Percentiles rank a stretch among this genome's conserved stretches.
Conservation (phyloP, 2,888 invertebrate species). For the Eristalinus aeneus region DNA sequence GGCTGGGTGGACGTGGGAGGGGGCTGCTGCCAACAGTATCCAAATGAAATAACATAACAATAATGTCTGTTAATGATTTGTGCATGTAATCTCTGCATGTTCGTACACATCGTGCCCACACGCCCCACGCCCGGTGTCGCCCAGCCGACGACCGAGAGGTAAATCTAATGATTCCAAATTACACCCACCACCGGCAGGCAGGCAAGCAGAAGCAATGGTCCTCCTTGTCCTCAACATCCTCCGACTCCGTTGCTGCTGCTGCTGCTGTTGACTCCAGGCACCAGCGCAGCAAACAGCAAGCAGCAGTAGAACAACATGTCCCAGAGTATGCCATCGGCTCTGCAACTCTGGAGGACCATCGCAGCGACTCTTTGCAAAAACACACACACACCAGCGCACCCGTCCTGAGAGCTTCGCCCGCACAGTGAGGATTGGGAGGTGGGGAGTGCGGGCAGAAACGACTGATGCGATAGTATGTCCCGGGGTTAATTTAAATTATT, state of each 20-base stretch:
- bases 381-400: neutral
- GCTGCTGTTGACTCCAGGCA: constrained; percentile 31
- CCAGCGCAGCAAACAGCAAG: neutral
- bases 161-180: constrained; percentile 70
- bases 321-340: constrained; percentile 54
- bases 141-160: constrained; percentile 30
- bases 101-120: constrained; percentile 27
- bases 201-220: constrained; percentile 1
- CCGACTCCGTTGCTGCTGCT: neutral
- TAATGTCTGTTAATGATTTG: constrained; percentile 70
- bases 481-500: constrained; percentile 71
- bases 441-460: constrained; percentile 17
- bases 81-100: constrained; percentile 53
- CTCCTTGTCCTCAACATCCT: neutral
- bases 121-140: neutral
- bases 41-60: constrained; percentile 67
- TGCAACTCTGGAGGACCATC: constrained; percentile 59
- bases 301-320: constrained; percentile 40
- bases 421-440: neutral
- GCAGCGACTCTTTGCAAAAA: constrained; percentile 25
- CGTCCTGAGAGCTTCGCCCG: neutral
- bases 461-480: constrained; percentile 67
- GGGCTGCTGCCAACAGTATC: constrained; percentile 49
- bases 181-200: constrained; percentile 13
- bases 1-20: neutral